A percentile compares a stretch with the other conserved stretches of the same genome.
phyloP scores from a whole-genome alignment of 2,113 vertebrate species.

The Limanda limanda region DNA sequence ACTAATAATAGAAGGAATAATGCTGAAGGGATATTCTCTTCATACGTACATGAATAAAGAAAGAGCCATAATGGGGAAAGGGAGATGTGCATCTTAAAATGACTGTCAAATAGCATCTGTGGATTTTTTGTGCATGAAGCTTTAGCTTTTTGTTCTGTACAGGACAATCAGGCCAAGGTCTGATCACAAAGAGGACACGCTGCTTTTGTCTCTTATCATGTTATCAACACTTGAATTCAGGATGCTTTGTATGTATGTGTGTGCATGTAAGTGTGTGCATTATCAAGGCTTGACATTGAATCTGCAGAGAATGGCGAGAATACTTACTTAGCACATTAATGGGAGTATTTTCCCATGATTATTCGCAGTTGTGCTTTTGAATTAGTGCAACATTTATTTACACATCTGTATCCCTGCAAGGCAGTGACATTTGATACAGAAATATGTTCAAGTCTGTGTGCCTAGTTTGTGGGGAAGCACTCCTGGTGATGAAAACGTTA shows the following conservation, averaged over 20 bases:
- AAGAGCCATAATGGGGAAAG: not conserved
- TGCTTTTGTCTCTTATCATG: not conserved
- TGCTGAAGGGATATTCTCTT: slow-evolving; percentile 15
- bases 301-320: not conserved
- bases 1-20: slow-evolving; percentile 22
- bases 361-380: not conserved
- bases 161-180: not conserved
- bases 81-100: too few species aligned
- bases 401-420: not conserved
- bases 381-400: not conserved
- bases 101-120: not conserved
- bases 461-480: too few species aligned
- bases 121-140: not conserved
- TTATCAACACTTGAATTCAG: not conserved
- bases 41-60: slow-evolving; percentile 2
- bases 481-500: too few species aligned
- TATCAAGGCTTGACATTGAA: not conserved
- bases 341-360: not conserved
- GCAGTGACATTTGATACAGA: too few species aligned
- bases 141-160: not conserved
- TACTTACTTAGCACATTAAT: not conserved
- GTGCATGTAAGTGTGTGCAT: not conserved
- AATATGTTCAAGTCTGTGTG: too few species aligned
- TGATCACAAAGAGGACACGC: not conserved
- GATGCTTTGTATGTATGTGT: not conserved